Base-by-base conservation (phyloP, 2,797 vertebrate species). In the Pristis pectinata region DNA sequence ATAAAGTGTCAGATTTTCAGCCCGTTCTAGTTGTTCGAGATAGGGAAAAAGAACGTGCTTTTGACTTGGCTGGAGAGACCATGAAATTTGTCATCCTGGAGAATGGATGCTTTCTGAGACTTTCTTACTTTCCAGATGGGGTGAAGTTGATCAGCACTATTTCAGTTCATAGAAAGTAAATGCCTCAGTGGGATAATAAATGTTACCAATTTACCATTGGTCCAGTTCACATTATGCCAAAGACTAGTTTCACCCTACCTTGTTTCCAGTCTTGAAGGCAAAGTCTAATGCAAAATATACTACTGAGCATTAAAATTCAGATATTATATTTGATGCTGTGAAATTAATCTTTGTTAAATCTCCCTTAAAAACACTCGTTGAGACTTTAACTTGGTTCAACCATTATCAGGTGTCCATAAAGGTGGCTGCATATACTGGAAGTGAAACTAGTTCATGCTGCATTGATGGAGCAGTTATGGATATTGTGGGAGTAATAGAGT, bases 261-360 rank as follows among this genome's bases (percentile, higher is more conserved):
- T 85, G 24, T 56, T 85, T 49, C 49, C 44, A 85, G 49, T 30
- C 10, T 56, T 53, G 0, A 3, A 30, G 24, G 82, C 49, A 30
- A 53, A 85, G 82, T 53, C 82, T 53, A 56, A 85, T 85, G 49
- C 27, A 53, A 30, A 85, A 56, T 27, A 56, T 56, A 34, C 34
- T 56, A 44, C 27, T 56, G 49, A 56, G 82, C 82, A 83, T 85
- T 85, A 85, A 85, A 85, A 85, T 85, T 85, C 82, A 85, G 56
- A 4, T 85, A 34, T 49, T 34, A 56, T 10, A 85, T 85, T 85
- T 56, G 49, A 85, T 30, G 34, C 44, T 85, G 56, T 85, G 34
- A 85, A 85, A 85, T 34, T 85, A 85, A 56, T 85, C 10, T 41
- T 22, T 41, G 80, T 56, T 56, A 6, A 41, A 49, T 27, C 30